Evolutionary conservation across 2,797 vertebrate genomes (phyloP).

Genomic region (Simalia tracyae): DNA sequence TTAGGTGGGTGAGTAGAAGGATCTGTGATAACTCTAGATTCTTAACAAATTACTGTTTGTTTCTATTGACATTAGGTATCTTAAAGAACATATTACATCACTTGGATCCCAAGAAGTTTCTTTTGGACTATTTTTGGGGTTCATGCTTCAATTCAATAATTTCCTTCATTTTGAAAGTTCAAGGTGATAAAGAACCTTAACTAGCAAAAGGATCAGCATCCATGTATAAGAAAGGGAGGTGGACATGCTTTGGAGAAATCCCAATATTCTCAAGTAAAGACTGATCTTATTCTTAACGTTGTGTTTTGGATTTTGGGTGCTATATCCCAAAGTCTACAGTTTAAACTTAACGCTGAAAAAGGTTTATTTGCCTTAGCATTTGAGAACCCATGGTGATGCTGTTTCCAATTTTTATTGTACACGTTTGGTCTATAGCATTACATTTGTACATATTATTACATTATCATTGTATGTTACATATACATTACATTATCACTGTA

Average conservation of each 20-base stretch:
- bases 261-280: not conserved
- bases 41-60: conserved; percentile 19
- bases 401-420: no score
- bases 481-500: no score
- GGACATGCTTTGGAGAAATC: not conserved
- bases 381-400: no score
- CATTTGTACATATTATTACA: no score
- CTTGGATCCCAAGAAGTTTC: not conserved
- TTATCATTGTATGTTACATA: no score
- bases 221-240: not conserved
- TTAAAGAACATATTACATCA: not conserved
- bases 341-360: no score
- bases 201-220: not conserved
- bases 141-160: not conserved
- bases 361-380: no score
- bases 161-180: not conserved
- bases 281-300: not conserved
- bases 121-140: not conserved
- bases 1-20: conserved; percentile 8
- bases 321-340: not conserved
- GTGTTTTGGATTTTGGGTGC: not conserved
- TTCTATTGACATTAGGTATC: not conserved
- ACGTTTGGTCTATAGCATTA: no score
- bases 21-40: not conserved
- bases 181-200: not conserved